A percentile compares a stretch with the other conserved stretches of the same genome.
Conservation (phyloP, 2,113 vertebrate species). For the Sprattus sprattus region DNA sequence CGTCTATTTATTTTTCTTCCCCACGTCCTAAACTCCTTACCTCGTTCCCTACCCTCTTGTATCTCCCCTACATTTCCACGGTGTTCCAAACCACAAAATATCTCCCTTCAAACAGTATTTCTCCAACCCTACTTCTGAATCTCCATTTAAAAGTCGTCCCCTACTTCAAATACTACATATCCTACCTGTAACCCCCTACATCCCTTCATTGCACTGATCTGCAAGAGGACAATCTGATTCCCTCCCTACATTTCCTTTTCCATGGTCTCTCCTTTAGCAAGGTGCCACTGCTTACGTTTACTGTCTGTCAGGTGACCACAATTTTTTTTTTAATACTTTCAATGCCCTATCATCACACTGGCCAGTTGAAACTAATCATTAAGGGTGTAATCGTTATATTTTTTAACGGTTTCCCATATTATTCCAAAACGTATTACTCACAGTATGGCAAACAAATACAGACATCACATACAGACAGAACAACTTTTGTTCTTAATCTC, state of each 20-base stretch:
- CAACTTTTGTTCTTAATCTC: neutral
- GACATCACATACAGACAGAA: neutral
- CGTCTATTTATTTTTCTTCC: neutral
- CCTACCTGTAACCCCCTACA: neutral
- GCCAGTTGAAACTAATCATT: neutral
- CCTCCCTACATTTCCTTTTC: neutral
- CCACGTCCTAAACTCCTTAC: constrained; percentile 21
- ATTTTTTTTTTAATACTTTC: neutral
- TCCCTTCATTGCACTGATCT: neutral
- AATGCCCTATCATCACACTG: neutral
- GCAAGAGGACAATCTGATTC: neutral
- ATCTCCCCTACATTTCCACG: neutral
- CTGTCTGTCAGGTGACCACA: neutral
- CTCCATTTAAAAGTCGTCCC: neutral
- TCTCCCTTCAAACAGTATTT: neutral
- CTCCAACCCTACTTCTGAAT: neutral
- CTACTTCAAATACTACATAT: neutral
- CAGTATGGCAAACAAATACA: neutral
- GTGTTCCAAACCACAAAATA: neutral
- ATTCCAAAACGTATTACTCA: neutral
- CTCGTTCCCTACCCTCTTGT: neutral
- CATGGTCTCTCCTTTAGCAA: neutral
- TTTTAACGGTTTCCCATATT: neutral
- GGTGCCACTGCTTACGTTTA: neutral
- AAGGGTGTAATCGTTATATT: neutral